These are phyloP conservation scores for Australoheros scitulus DNA, from an alignment of 2,113 vertebrate species.

Conservation along the genomic window DNA sequence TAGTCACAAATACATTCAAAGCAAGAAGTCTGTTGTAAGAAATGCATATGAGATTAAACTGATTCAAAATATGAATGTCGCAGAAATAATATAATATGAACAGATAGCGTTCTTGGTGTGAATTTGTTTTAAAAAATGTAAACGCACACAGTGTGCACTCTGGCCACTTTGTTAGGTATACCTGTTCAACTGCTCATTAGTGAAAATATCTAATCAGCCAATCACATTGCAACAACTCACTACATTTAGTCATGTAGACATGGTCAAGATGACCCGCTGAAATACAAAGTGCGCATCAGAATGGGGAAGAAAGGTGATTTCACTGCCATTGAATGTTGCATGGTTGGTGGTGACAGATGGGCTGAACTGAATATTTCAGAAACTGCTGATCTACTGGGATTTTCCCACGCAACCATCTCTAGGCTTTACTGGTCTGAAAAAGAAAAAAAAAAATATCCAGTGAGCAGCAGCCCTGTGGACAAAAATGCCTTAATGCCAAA, in stretches of 20 bases:
- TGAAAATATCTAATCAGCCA: not conserved
- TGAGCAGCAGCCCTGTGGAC: not conserved
- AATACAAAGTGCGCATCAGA: not conserved
- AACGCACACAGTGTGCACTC: no score
- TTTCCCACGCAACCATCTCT: not conserved
- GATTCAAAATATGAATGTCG: not conserved
- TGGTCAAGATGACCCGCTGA: not conserved
- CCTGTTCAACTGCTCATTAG: not conserved
- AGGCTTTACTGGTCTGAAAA: not conserved
- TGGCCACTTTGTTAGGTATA: not conserved
- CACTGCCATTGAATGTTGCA: not conserved
- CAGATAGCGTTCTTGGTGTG: no score
- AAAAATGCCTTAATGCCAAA: not conserved
- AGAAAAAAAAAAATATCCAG: not conserved
- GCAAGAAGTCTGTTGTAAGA: not conserved
- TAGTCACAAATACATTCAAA: not conserved
- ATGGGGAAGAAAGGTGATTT: not conserved
- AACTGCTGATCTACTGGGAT: not conserved
- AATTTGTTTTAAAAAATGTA: no score
- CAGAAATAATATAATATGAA: not conserved
- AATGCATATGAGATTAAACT: not conserved
- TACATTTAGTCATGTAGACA: not conserved
- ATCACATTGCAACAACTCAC: not conserved
- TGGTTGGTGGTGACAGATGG: not conserved
- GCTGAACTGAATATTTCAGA: not conserved